These are phyloP conservation scores for Fregetta grallaria DNA, from an alignment of 2,113 vertebrate genomes.

Conservation along the genomic window DNA sequence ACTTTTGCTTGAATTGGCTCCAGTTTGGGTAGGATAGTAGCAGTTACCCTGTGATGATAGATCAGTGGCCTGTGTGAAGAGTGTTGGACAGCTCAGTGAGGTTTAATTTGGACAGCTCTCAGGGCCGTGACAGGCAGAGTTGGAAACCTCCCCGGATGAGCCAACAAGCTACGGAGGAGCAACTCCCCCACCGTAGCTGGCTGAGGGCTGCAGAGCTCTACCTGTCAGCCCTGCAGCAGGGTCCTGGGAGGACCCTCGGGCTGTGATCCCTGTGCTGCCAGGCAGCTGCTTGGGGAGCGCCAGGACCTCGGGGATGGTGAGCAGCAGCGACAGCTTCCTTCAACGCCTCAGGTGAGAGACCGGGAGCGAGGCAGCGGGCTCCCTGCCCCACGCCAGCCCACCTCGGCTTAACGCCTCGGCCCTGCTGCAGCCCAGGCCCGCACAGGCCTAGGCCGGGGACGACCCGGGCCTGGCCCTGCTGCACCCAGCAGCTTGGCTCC, in stretches of 20 bases:
- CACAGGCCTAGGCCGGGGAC: neutral
- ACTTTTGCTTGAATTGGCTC: neutral
- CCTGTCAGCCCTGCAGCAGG: neutral
- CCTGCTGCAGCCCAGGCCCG: no score
- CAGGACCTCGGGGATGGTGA: accelerated
- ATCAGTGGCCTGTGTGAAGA: neutral
- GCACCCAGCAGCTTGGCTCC: no score
- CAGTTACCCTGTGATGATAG: neutral
- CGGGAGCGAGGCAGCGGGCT: accelerated
- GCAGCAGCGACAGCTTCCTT: neutral
- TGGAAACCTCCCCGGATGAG: neutral
- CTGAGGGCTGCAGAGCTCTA: neutral
- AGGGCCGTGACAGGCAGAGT: neutral
- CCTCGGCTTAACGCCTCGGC: neutral
- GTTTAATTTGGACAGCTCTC: neutral
- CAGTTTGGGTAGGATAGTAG: neutral
- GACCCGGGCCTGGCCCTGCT: accelerated
- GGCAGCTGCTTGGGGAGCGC: neutral
- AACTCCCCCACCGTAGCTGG: neutral
- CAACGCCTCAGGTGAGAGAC: neutral
- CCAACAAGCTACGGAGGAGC: neutral
- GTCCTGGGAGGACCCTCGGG: no score
- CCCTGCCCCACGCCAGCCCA: neutral
- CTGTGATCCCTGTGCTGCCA: neutral
- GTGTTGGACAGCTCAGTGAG: neutral